phyloP scores from a whole-genome alignment of 2,888 invertebrate genomes.

The Pseudoips prasinana region DNA sequence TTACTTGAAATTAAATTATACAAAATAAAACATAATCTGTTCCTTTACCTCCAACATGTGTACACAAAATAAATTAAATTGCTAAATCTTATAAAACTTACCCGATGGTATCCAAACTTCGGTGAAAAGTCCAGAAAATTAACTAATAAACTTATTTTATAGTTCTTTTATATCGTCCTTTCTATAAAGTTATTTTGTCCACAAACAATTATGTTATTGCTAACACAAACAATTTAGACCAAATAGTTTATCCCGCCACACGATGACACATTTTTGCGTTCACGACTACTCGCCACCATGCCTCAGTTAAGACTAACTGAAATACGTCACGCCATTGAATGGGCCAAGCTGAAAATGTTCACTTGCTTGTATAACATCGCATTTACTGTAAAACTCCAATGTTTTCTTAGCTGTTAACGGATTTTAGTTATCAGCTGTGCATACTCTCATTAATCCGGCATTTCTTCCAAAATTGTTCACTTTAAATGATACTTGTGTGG shows the following conservation, averaged over 20 bases:
- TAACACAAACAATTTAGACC: neutral
- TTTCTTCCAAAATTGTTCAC: slow-evolving; percentile 1
- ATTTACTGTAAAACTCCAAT: slow-evolving; percentile 3
- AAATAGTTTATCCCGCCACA: slow-evolving; percentile 8
- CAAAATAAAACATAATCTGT: too few relatives aligned
- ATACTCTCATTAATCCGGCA: slow-evolving; percentile 9
- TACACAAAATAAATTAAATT: too few relatives aligned
- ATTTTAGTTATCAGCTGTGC: slow-evolving; percentile 8
- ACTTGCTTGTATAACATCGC: slow-evolving; percentile 2
- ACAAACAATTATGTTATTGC: neutral
- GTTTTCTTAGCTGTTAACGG: slow-evolving; percentile 17
- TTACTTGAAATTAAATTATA: too few relatives aligned
- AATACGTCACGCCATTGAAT: slow-evolving; percentile 6
- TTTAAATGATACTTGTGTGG: too few relatives aligned
- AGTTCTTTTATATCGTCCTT: neutral
- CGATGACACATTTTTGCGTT: neutral
- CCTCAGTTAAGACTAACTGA: slow-evolving; percentile 15
- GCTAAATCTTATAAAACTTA: too few relatives aligned
- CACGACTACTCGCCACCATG: slow-evolving; percentile 14
- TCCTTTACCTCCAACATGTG: too few relatives aligned
- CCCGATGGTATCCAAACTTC: slow-evolving; percentile 8
- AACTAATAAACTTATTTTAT: neutral
- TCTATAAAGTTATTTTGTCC: slow-evolving; percentile 1
- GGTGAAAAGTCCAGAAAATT: slow-evolving; percentile 3
- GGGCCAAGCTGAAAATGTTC: slow-evolving; percentile 14